These are phyloP conservation scores for Quadroppia sp. DNA, from an alignment of 2,888 invertebrate genomes.

Conservation along the genomic window DNA sequence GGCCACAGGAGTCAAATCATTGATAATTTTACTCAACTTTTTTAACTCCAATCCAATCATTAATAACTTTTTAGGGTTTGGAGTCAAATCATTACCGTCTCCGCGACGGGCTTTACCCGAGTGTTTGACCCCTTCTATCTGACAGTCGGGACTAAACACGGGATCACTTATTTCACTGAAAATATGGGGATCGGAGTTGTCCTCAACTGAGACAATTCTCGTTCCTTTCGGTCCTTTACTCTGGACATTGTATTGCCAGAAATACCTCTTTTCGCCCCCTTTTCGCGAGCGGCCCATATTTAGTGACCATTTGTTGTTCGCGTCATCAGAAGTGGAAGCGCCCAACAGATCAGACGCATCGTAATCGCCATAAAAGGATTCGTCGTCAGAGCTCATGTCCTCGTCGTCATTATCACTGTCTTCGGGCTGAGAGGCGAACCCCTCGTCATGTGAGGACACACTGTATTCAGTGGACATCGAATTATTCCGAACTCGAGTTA, in stretches of 20 bases:
- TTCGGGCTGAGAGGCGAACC: slow-evolving; percentile 64
- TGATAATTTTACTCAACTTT: slow-evolving; percentile 82
- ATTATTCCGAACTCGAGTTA: slow-evolving; percentile 40
- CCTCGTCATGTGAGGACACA: slow-evolving; percentile 72
- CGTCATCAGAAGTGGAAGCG: slow-evolving; percentile 46
- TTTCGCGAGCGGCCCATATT: slow-evolving; percentile 45
- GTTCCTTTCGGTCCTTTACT: slow-evolving; percentile 95
- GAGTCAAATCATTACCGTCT: slow-evolving; percentile 94
- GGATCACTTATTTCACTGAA: slow-evolving; percentile 76
- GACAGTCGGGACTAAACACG: slow-evolving; percentile 88
- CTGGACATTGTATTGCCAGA: slow-evolving; percentile 99
- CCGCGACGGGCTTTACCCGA: slow-evolving; percentile 85
- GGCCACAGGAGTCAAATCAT: slow-evolving; percentile 91
- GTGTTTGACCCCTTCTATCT: slow-evolving; percentile 62
- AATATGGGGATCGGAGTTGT: slow-evolving; percentile 79
- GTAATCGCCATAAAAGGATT: slow-evolving; percentile 45
- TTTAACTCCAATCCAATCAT: slow-evolving; percentile 87
- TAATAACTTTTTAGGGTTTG: slow-evolving; percentile 85
- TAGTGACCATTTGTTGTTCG: slow-evolving; percentile 58
- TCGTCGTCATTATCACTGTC: slow-evolving; percentile 71
- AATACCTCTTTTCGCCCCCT: slow-evolving; percentile 64
- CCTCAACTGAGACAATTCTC: slow-evolving; percentile 50
- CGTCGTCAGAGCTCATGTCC: slow-evolving; percentile 46
- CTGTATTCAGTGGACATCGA: slow-evolving; percentile 44
- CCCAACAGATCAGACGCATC: slow-evolving; percentile 46